Percentiles rank a stretch among this genome's conserved stretches.
phyloP scores from a whole-genome alignment of 2,797 vertebrate species.

The Sebastes hopkinsi region DNA sequence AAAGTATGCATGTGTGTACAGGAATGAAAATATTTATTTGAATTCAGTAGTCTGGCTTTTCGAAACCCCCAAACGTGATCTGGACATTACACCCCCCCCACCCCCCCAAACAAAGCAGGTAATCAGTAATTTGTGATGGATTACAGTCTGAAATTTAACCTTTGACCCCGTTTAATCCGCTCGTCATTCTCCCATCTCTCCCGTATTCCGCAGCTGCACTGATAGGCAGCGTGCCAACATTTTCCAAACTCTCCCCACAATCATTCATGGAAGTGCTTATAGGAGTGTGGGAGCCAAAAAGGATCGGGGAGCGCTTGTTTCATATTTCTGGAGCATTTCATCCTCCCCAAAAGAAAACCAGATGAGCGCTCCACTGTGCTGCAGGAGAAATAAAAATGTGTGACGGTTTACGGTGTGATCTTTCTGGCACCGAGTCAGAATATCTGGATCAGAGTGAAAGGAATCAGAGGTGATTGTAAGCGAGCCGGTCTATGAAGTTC shows the following conservation, averaged over 20 bases:
- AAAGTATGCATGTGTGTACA: neutral
- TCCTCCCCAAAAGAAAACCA: constrained; percentile 73
- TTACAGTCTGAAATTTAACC: constrained; percentile 60
- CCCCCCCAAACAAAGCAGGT: constrained; percentile 19
- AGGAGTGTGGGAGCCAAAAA: constrained; percentile 58
- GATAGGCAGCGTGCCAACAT: constrained; percentile 75
- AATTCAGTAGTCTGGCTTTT: constrained; percentile 33
- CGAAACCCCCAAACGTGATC: constrained; percentile 23
- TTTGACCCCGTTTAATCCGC: constrained; percentile 64
- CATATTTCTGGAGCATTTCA: constrained; percentile 70
- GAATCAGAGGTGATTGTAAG: constrained; percentile 32
- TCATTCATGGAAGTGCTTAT: constrained; percentile 67
- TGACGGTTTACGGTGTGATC: constrained; percentile 54
- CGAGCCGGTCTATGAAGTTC: neutral
- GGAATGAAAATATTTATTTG: constrained; percentile 7
- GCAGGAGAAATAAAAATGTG: constrained; percentile 49
- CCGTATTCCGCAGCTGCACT: constrained; percentile 72
- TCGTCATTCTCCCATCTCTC: constrained; percentile 60
- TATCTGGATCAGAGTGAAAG: constrained; percentile 34
- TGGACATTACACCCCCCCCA: constrained; percentile 32
- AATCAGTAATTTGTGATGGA: constrained; percentile 69
- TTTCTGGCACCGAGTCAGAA: constrained; percentile 43
- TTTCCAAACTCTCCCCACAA: constrained; percentile 68
- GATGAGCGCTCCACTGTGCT: constrained; percentile 59
- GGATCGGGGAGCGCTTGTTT: constrained; percentile 57